Conservation (phyloP, 2,113 vertebrate species). For the Setophaga coronata region DNA sequence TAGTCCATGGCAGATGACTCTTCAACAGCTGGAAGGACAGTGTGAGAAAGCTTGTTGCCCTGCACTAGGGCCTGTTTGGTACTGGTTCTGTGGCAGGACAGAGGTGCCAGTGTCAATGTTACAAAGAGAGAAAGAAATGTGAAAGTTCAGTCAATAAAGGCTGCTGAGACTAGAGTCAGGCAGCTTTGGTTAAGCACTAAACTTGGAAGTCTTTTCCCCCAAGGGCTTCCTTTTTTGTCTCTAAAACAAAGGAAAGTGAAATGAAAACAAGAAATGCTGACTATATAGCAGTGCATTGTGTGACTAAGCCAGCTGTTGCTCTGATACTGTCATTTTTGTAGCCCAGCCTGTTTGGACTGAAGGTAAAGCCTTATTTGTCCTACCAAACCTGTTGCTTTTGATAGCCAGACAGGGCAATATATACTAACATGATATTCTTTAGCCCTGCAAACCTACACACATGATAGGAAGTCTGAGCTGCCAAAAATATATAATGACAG, state of each 20-base stretch:
- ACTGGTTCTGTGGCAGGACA: not conserved
- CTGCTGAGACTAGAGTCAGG: not conserved
- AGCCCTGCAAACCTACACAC: not conserved
- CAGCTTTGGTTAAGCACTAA: conserved; percentile 29
- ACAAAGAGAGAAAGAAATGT: not conserved
- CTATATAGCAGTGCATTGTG: not conserved
- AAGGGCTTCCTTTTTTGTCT: conserved; percentile 6
- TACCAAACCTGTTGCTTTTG: not conserved
- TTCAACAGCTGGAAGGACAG: not conserved
- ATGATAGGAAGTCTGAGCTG: not conserved
- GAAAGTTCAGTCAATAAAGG: not conserved
- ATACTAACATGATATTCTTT: not conserved
- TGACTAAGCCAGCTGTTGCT: not conserved
- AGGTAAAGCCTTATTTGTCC: not conserved
- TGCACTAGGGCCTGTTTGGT: not conserved
- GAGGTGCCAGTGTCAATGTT: not conserved
- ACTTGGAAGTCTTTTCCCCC: not conserved
- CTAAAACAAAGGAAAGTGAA: conserved; percentile 56
- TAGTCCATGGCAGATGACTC: not conserved
- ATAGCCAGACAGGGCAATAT: not conserved
- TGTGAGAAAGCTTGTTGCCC: not conserved
- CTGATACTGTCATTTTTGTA: not conserved
- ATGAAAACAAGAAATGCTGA: conserved; percentile 34
- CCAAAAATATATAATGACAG: not conserved
- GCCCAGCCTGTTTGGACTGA: not conserved